phyloP scores from a whole-genome alignment of 2,888 invertebrate species.

The Drosophila fulvimacula region DNA sequence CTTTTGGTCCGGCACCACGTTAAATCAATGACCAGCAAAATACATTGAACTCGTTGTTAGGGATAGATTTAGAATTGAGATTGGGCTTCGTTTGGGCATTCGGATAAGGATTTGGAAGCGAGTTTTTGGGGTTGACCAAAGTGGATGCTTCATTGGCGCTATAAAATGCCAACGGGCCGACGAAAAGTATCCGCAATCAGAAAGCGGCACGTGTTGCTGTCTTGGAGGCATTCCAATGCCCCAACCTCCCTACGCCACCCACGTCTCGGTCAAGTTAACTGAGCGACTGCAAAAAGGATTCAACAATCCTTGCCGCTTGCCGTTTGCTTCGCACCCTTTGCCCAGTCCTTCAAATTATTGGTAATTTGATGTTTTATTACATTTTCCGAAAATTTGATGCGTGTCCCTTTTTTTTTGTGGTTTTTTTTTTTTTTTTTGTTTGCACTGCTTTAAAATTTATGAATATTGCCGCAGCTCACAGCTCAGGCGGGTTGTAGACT shows the following conservation, averaged over 20 bases:
- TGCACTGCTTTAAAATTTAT: slow-evolving; percentile 64
- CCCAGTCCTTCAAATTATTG: slow-evolving; percentile 55
- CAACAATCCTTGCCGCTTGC: slow-evolving; percentile 9
- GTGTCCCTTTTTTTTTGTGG: slow-evolving; percentile 27
- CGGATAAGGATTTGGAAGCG: not conserved
- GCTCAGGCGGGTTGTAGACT: slow-evolving; percentile 9
- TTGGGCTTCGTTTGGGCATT: not conserved
- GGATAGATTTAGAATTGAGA: slow-evolving; percentile 3
- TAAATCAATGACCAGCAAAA: slow-evolving; percentile 65
- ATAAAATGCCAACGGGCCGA: slow-evolving; percentile 50
- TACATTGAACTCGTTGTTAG: slow-evolving; percentile 41
- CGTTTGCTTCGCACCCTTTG: not conserved
- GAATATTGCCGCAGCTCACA: slow-evolving; percentile 34
- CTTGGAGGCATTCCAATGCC: not conserved
- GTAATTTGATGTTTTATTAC: slow-evolving; percentile 75
- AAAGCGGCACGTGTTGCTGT: slow-evolving; percentile 69
- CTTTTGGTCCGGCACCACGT: slow-evolving; percentile 22
- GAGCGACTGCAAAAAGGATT: slow-evolving; percentile 54
- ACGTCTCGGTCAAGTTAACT: slow-evolving; percentile 12
- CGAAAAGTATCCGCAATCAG: slow-evolving; percentile 65
- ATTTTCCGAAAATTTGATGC: slow-evolving; percentile 53
- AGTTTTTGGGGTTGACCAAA: slow-evolving; percentile 16
- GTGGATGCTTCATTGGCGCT: slow-evolving; percentile 44
- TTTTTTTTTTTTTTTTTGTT: slow-evolving; percentile 20
- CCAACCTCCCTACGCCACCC: no score